Evolutionary conservation across 2,888 invertebrate species (phyloP), one percentile per base, ranked within the genome.

Genomic region (Pristionchus fissidentatus): DNA sequence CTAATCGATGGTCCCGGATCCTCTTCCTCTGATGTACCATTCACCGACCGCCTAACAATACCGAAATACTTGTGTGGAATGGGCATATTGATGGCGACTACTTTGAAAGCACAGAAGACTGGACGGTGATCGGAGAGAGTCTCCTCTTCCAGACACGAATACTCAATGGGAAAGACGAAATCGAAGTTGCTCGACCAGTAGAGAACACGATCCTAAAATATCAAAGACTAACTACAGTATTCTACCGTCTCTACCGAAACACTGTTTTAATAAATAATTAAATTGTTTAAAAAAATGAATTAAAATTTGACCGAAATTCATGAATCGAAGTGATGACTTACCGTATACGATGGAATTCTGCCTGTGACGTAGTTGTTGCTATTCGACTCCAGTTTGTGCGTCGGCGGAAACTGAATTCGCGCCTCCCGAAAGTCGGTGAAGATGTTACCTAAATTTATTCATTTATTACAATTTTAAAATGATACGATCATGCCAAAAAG

Each of bases 121-220:
- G 83, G 83, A 52, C 83, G 83, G 43, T 83, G 83, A 35, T 83
- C 83, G 26, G 83, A 83, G 35, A 43, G 55, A 32, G 83, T 83
- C n/a, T 52, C 46, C n/a, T 73, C 73, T 26, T 26, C 22, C 1
- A 83, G 66, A 22, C 57, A 70, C 5, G 57, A 49, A 46, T 83
- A 83, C 32, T 75, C 70, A 4, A 60, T 46, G 3, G 57, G 43
- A n/a, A 2, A 35, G 26, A 83, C 60, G 35, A 38, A n/a, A 15
- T 38, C 60, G 29, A 32, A 26, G 19, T 43, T 8, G 1, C 32
- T 73, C 22, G 57, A 26, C 83, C 83, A 83, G 49, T 83, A 83
- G 4, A 83, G 77, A 10, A 83, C 83, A 5, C 75, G 75, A 26
- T 83, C 83, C 83, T 83, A 73, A 49, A 82, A 5, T 15, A 52